Evolutionary conservation across 2,113 vertebrate species (phyloP).

Genomic region (Carassius carassius): DNA sequence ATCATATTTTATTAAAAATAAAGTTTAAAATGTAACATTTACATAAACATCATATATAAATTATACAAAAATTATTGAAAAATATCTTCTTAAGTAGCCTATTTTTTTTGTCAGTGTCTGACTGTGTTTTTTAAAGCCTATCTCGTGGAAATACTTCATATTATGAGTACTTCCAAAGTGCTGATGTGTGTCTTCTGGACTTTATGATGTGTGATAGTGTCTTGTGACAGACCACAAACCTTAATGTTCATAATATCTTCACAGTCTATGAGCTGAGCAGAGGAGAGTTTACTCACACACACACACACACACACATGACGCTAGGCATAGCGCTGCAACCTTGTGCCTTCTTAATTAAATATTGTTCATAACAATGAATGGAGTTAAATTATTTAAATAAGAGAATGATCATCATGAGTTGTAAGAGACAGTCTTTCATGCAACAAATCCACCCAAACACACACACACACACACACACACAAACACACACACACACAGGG

Average conservation of each 20-base stretch:
- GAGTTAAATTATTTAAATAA: background rate
- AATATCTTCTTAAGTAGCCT: no score
- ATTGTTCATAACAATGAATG: slow-evolving; percentile 19
- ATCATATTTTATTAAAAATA: no score
- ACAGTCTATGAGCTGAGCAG: slow-evolving; percentile 11
- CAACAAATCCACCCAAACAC: background rate
- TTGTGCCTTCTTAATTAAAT: background rate
- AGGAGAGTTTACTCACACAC: no score
- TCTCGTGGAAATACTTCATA: background rate
- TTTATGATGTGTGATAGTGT: background rate
- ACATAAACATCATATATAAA: no score
- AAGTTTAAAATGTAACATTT: no score
- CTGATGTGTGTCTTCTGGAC: background rate
- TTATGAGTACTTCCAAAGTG: background rate
- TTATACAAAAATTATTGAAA: no score
- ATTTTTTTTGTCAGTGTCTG: no score
- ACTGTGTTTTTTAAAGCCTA: no score
- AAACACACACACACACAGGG: background rate
- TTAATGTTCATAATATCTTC: background rate
- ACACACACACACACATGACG: no score
- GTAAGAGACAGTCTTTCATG: background rate
- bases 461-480: background rate
- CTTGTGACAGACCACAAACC: background rate
- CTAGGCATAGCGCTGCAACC: background rate
- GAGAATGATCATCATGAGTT: background rate